phyloP scores from a whole-genome alignment of 2,797 vertebrate species.

The Erpetoichthys calabaricus region DNA sequence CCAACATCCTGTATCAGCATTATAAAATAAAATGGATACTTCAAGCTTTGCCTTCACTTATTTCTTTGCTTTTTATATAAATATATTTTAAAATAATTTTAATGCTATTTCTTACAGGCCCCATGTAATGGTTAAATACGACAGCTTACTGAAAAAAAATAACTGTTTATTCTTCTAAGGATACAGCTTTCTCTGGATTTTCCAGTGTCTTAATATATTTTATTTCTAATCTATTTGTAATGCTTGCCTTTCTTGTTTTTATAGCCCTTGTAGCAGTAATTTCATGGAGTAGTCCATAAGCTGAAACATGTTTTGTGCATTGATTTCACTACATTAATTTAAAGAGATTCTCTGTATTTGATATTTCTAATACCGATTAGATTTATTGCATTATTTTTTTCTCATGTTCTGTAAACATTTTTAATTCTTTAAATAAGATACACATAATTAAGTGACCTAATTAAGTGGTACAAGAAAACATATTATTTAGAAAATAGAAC shows the following conservation, averaged over 20 bases:
- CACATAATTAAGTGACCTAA: conserved; percentile 21
- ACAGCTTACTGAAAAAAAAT: conserved; percentile 82
- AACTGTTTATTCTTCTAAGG: conserved; percentile 98
- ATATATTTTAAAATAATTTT: conserved; percentile 82
- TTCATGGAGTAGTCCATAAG: conserved; percentile 87
- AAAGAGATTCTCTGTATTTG: too few relatives aligned
- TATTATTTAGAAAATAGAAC: conserved; percentile 26
- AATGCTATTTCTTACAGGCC: conserved; percentile 98
- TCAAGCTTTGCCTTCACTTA: conserved; percentile 89
- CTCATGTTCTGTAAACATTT: too few relatives aligned
- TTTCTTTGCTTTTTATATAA: conserved; percentile 75
- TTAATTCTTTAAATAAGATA: too few relatives aligned
- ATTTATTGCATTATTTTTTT: too few relatives aligned
- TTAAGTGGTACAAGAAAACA: conserved; percentile 25
- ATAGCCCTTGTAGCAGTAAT: conserved; percentile 85
- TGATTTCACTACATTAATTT: conserved; percentile 54
- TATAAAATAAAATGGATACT: conserved; percentile 94
- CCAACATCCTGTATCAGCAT: conserved; percentile 99
- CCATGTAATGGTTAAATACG: conserved; percentile 94
- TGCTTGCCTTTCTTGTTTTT: conserved; percentile 96
- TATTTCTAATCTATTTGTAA: conserved; percentile 91
- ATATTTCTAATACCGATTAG: too few relatives aligned
- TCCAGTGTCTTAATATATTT: conserved; percentile 83
- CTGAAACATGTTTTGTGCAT: conserved; percentile 92
- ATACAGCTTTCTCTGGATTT: conserved; percentile 97